These are phyloP conservation scores for Eubasilissa splendida DNA, from an alignment of 2,888 invertebrate species.

Conservation along the genomic window DNA sequence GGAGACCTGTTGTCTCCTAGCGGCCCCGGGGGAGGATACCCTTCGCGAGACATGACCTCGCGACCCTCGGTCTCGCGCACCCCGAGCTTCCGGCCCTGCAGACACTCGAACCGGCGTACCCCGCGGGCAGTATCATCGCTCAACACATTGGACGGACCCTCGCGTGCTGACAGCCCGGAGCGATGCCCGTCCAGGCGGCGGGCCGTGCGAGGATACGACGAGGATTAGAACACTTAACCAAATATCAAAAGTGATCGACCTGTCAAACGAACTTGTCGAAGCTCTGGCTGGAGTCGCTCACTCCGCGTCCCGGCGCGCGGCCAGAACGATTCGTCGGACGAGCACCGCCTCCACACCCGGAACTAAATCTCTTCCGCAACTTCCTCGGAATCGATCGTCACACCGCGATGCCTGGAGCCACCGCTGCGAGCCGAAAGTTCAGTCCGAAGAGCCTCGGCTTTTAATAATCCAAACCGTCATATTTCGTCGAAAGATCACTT, in stretches of 20 bases:
- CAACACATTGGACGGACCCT: conserved; percentile 41
- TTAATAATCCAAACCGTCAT: too few relatives aligned
- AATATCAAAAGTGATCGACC: too few relatives aligned
- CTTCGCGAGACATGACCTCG: conserved; percentile 66
- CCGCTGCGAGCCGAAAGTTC: background rate
- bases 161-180: background rate
- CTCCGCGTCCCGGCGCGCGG: background rate
- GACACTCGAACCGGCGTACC: conserved; percentile 37
- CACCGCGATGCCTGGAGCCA: background rate
- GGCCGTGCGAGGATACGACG: too few relatives aligned
- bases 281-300: background rate
- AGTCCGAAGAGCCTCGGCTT: too few relatives aligned
- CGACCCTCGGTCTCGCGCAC: conserved; percentile 19
- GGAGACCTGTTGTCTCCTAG: conserved; percentile 76
- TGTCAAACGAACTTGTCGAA: background rate
- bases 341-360: background rate
- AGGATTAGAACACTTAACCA: too few relatives aligned
- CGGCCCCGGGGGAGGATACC: conserved; percentile 72
- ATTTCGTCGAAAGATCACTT: too few relatives aligned
- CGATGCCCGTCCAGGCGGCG: background rate
- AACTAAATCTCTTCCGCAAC: background rate
- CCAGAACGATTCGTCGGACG: background rate
- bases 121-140: conserved; percentile 50
- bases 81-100: conserved; percentile 12
- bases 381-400: background rate